Base-by-base conservation (phyloP, 2,797 vertebrate species). In the Siniperca scherzeri region DNA sequence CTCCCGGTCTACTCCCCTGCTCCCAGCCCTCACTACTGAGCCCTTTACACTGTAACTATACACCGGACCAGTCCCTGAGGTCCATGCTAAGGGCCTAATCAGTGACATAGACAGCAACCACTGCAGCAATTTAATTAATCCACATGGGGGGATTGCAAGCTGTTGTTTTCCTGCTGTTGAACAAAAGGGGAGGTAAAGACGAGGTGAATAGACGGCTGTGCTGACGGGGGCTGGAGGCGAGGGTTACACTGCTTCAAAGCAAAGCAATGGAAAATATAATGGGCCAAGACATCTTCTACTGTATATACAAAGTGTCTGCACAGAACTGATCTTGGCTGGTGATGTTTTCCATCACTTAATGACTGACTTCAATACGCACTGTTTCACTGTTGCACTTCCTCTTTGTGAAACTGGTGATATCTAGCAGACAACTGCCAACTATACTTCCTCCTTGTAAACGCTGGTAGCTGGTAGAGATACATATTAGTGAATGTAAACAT, bases 41-140 rank as follows among this genome's bases (percentile, higher is more conserved):
- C 65, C 81, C 89, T 77, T n/a, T 7, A 12, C 85, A n/a, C 77
- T 74, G 92, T 88, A 94, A 94, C 92, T 27, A 30, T 77, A 93
- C 91, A 93, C 93, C 84, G 1, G 16, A 11, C 61, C 36, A 5
- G 44, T 90, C 91, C 88, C 91, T 0, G 17, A 81, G 91, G 87
- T 72, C 86, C 83, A 40, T 17, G 78, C 84, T 91, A 53, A 86
- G 91, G 87, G 88, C 80, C 93, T 90, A 86, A 93, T 93, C 83
- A 83, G 88, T 74, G 88, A 83, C 81, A 90, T 25, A 88, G 88
- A 78, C 81, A 86, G 91, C 86, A 86, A 86, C 88, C 80, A 11
- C 84, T 68, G 86, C 91, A 82, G 88, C 83, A 88, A 87, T 85
- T 89, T 95, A 96, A 96, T 95, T 95, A 95, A 94, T 91, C 91